Evolutionary conservation across 2,888 invertebrate genomes (phyloP).

Genomic region (Pachydiplax longipennis): DNA sequence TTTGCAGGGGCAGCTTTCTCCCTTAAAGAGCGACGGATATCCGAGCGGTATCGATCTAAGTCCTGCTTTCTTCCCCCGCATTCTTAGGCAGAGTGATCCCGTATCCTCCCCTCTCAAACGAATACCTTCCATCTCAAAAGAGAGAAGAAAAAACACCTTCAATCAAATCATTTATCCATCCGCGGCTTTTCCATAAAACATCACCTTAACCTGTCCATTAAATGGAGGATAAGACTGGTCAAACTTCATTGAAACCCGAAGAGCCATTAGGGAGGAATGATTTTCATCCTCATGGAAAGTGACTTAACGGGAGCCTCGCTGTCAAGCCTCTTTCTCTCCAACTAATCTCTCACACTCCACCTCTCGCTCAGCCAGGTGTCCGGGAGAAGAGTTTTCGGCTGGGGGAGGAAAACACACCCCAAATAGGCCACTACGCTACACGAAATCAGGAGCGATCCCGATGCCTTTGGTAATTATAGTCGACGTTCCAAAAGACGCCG

Average conservation of each 20-base stretch:
- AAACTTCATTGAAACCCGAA: conserved; percentile 33
- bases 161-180: neutral
- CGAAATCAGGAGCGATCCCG: neutral
- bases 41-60: too few species aligned
- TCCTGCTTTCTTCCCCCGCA: neutral
- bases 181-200: conserved; percentile 28
- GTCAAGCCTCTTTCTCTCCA: neutral
- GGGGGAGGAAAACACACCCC: neutral
- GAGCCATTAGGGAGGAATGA: conserved; percentile 24
- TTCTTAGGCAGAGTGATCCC: neutral
- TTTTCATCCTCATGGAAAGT: conserved; percentile 33
- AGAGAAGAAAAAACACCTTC: neutral
- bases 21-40: too few species aligned
- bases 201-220: conserved; percentile 24
- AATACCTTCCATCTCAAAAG: neutral
- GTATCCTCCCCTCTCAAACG: neutral
- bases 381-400: neutral
- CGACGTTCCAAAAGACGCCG: conserved; percentile 9
- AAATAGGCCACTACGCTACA: neutral
- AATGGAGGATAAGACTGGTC: conserved; percentile 28
- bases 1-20: too few species aligned
- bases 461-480: neutral
- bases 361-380: conserved; percentile 1
- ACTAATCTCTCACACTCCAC: neutral
- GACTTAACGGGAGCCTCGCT: conserved; percentile 16